Base-by-base conservation (phyloP, 2,888 invertebrate species). In the Rotaria socialis region DNA sequence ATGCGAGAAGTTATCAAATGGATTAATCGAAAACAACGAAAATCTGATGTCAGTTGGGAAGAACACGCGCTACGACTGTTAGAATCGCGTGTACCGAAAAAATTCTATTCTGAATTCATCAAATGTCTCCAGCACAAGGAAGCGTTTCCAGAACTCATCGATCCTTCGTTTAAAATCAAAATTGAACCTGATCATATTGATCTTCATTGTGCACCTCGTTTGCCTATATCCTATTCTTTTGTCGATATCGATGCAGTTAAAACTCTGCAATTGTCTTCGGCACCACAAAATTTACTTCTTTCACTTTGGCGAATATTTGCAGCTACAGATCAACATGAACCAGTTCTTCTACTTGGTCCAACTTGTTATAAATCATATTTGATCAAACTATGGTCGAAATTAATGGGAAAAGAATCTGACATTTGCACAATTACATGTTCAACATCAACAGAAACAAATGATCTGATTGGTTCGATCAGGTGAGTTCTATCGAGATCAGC, bases 361-460 rank as follows among this genome's bases (percentile, higher is more conserved):
- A 74, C 74, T 7, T 74, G 74, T 74, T 74, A 74, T 74, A 74
- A 74, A 41, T 41, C 74, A 16, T 1, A 74, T 6, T 41, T 74
- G 41, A 74, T 74, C 6, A 74, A 74, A 41, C 10, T 74, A 2
- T 74, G 74, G 74, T 74, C 74, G 5, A 74, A 74, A 41, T 74
- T 74, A 41, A 74, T 27, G 35, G 35, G 7, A 35, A 74, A 74
- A 41, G 35, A 74, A 41, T 74, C 41, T 14, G 35, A 74, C 1
- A 5, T 74, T 74, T 74, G 74, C 16, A 41, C 8, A 41, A 74
- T 74, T 35, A 74, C 35, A 4, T 74, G 74, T 19, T 74, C 74
- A 74, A 74, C 74, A 74, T 74, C 74, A 74, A 74, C 74, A 2
- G 74, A 74, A 74, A 74, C 74, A 74, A 74, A 74, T 74, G 74